Base-by-base conservation (phyloP, 2,888 invertebrate genomes). In the Aelia acuminata region DNA sequence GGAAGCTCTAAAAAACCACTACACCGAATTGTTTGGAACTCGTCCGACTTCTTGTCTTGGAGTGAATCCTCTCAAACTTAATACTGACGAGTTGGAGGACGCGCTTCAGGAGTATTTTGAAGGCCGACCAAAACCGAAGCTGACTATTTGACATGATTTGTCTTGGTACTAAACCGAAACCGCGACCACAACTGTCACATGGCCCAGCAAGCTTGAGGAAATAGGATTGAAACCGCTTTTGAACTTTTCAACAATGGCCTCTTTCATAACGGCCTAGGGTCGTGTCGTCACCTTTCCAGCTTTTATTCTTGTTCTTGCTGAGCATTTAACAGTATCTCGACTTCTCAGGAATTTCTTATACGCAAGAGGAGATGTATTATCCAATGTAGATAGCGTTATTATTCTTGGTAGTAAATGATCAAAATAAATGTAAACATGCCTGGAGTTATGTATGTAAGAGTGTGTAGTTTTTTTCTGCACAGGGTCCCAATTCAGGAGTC, bases 231-330 rank as follows among this genome's bases (percentile, higher is more conserved):
- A 80, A 80, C 80, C 80, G 43, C 80, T 47, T 43, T 80, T 80
- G 80, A 80, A 80, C 80, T 80, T 80, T 80, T 80, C 80, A 80
- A 70, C 63, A 70, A 70, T 70, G 63, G 31, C 31, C 63, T 70
- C 63, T 70, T 70, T 70, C 63, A 70, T 70, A 70, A 70, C 63
- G 63, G 63, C 63, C 20, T 70, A 70, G 63, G 63, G 63, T 70
- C 63, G 63, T 35, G 35, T 35, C 63, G 63, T 70, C 63, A 70
- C 63, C 63, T 70, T 70, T 70, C 63, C 20, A 18, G 18, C 63
- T 70, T 43, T 70, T 35, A 70, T 70, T 70, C 63, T 70, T 70
- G 63, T 70, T 70, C 63, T 35, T 70, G 63, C 63, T 7, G 5
- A 35, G 35, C 63, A 70, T 70, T 70, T 70, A 70, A 35, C 31